These are phyloP conservation scores for Bombyx mandarina DNA, from an alignment of 1,140 invertebrate species.

Conservation along the genomic window DNA sequence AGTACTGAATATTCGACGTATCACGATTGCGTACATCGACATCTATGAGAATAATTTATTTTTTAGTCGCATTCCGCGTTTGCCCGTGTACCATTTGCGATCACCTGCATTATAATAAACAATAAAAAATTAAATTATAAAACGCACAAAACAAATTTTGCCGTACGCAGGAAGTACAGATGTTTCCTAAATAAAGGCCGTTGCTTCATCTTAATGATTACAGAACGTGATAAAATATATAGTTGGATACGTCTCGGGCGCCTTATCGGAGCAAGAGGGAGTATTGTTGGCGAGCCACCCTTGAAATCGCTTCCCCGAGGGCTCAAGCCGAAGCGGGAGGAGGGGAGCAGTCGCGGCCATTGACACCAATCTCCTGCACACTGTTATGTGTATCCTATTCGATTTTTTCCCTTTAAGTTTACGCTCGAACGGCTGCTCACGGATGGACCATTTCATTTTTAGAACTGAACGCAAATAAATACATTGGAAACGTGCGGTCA, in stretches of 20 bases:
- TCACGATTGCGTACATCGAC: no score
- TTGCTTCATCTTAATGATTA: conserved; percentile 3
- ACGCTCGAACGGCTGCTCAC: conserved; percentile 36
- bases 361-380: conserved; percentile 59
- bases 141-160: no score
- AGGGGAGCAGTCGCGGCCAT: conserved; percentile 44
- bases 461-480: conserved; percentile 21
- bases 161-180: no score
- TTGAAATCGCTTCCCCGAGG: conserved; percentile 38
- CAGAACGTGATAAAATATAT: conserved; percentile 44
- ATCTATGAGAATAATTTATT: no score
- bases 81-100: no score
- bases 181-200: no score
- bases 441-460: conserved; percentile 44
- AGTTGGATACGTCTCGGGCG: conserved; percentile 42
- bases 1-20: no score
- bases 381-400: conserved; percentile 56
- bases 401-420: conserved; percentile 52
- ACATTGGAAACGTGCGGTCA: conserved; percentile 3
- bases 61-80: no score
- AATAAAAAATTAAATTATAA: no score
- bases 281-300: conserved; percentile 41
- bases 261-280: conserved; percentile 43
- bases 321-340: conserved; percentile 13
- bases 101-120: no score